Evolutionary conservation across 2,888 invertebrate genomes (phyloP).

Genomic region (Lasioglossum vierecki): DNA sequence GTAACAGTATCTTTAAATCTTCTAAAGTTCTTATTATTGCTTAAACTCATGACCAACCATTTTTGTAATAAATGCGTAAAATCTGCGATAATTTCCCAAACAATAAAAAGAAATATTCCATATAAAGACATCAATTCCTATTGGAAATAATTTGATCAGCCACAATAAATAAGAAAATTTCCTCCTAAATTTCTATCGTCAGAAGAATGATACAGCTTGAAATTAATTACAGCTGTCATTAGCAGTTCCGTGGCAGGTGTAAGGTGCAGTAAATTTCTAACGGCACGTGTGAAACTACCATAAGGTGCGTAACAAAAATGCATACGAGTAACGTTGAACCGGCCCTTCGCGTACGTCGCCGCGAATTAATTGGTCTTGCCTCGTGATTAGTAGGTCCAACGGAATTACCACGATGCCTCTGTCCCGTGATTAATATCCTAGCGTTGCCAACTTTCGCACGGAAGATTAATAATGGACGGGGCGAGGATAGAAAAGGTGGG

Average conservation of each 20-base stretch:
- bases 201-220: not conserved
- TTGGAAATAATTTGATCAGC: not conserved
- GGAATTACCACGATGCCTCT: conserved; percentile 76
- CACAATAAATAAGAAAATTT: not conserved
- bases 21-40: no score
- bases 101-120: no score
- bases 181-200: not conserved
- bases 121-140: not conserved
- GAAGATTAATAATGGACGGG: conserved; percentile 76
- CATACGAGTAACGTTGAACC: conserved; percentile 9
- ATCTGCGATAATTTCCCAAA: no score
- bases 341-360: conserved; percentile 48
- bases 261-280: not conserved
- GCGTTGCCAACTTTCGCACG: conserved; percentile 76
- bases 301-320: conserved; percentile 33
- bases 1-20: no score
- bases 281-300: not conserved
- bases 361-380: conserved; percentile 78
- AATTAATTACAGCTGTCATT: not conserved
- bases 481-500: conserved; percentile 32
- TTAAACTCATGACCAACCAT: no score
- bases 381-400: conserved; percentile 76
- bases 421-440: conserved; percentile 76
- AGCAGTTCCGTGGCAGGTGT: no score
- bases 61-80: no score